These are phyloP conservation scores for Haplotaxodon microlepis DNA, from an alignment of 2,113 vertebrate genomes.

Conservation along the genomic window DNA sequence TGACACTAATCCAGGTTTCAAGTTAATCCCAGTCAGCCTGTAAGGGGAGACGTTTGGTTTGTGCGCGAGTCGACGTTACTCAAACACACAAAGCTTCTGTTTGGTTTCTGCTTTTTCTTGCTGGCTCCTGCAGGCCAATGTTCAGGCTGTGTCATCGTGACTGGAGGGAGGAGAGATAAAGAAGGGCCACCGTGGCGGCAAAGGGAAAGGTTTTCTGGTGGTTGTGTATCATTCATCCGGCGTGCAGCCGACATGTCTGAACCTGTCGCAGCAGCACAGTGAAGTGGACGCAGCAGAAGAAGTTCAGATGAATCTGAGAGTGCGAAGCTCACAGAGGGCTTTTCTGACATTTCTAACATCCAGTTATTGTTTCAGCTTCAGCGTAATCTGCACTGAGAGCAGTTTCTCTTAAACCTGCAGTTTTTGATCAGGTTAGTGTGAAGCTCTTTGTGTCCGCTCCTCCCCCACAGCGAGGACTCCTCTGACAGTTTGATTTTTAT, in stretches of 20 bases:
- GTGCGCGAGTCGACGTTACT: neutral
- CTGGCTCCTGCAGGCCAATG: neutral
- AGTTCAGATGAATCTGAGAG: neutral
- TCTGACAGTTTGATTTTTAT: neutral
- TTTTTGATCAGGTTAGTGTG: neutral
- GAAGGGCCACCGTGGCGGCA: neutral
- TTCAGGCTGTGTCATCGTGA: neutral
- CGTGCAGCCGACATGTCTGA: neutral
- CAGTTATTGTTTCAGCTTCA: neutral
- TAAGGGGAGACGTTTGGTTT: neutral
- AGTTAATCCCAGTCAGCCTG: neutral
- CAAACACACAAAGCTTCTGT: neutral
- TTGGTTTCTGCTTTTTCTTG: neutral
- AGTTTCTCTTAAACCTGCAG: neutral
- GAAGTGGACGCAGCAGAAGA: neutral
- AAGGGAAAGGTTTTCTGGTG: neutral
- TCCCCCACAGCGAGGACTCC: neutral
- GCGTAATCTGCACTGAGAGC: neutral
- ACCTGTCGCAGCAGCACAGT: neutral
- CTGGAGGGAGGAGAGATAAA: neutral
- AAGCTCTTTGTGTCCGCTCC: neutral
- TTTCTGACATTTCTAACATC: neutral
- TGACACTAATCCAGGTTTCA: neutral
- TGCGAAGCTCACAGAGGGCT: fast-evolving
- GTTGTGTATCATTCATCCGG: neutral